Conservation (phyloP, 1,140 invertebrate genomes). For the Onthophagus taurus region DNA sequence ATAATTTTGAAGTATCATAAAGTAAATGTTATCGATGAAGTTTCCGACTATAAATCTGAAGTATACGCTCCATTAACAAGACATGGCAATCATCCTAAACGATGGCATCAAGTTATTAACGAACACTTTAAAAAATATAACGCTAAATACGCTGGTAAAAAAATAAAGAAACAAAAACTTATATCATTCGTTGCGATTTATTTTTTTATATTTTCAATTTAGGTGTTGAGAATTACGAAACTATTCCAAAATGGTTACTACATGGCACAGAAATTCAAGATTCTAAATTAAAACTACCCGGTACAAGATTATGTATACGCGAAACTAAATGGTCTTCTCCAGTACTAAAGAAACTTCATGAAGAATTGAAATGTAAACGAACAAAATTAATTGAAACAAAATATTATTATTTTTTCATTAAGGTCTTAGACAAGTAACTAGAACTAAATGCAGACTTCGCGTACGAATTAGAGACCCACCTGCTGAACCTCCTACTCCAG, state of each 20-base stretch:
- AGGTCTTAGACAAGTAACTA: constrained; percentile 8
- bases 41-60: constrained; percentile 41
- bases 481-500: constrained; percentile 35
- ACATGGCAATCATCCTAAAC: constrained; percentile 42
- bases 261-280: constrained; percentile 27
- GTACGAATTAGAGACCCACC: constrained; percentile 14
- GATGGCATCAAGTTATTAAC: constrained; percentile 40
- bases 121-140: constrained; percentile 37
- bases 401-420: not conserved
- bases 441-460: constrained; percentile 17
- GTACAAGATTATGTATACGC: constrained; percentile 41
- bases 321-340: constrained; percentile 54
- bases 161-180: not conserved
- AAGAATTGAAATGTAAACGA: constrained; percentile 45
- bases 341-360: constrained; percentile 46
- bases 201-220: constrained; percentile 3
- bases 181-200: too few relatives aligned
- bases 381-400: not conserved
- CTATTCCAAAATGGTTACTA: constrained; percentile 31
- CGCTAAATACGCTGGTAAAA: constrained; percentile 35
- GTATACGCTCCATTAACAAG: constrained; percentile 43
- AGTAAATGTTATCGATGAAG: constrained; percentile 36
- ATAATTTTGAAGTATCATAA: constrained; percentile 35
- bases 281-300: constrained; percentile 21
- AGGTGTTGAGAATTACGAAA: constrained; percentile 33